These are phyloP conservation scores for Manacus vitellinus DNA, from an alignment of 2,113 vertebrate genomes.

Conservation along the genomic window DNA sequence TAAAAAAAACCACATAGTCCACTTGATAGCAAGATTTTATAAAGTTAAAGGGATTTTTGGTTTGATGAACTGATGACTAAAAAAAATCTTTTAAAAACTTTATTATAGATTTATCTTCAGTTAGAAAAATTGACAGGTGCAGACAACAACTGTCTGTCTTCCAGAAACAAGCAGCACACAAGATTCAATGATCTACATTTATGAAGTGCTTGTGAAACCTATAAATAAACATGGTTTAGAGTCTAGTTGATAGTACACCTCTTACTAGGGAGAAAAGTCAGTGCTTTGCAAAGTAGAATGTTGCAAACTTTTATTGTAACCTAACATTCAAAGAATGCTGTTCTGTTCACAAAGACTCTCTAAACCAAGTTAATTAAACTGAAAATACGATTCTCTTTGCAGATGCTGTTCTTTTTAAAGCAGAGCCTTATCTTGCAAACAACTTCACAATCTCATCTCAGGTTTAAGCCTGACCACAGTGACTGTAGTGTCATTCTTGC, in stretches of 20 bases:
- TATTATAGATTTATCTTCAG: not conserved
- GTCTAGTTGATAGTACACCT: not conserved
- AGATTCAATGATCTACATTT: not conserved
- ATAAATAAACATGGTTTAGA: not conserved
- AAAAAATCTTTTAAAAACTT: not conserved
- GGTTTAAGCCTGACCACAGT: not conserved
- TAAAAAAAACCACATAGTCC: not conserved
- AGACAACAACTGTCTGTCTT: not conserved
- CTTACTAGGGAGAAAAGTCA: not conserved
- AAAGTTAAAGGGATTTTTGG: not conserved
- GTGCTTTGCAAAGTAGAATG: not conserved
- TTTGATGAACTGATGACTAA: not conserved
- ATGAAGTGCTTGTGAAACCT: not conserved
- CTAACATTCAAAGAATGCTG: not conserved
- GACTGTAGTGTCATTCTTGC: not conserved
- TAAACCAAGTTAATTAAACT: not conserved
- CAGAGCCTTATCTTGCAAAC: not conserved
- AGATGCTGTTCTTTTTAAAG: not conserved
- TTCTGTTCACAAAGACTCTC: not conserved
- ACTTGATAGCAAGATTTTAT: not conserved
- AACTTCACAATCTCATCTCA: not conserved
- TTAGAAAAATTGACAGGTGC: not conserved
- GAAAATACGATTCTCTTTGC: not conserved
- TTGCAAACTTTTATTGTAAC: not conserved
- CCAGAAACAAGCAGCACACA: not conserved